Base-by-base conservation (phyloP, 2,797 vertebrate genomes). In the Danio kyathit region DNA sequence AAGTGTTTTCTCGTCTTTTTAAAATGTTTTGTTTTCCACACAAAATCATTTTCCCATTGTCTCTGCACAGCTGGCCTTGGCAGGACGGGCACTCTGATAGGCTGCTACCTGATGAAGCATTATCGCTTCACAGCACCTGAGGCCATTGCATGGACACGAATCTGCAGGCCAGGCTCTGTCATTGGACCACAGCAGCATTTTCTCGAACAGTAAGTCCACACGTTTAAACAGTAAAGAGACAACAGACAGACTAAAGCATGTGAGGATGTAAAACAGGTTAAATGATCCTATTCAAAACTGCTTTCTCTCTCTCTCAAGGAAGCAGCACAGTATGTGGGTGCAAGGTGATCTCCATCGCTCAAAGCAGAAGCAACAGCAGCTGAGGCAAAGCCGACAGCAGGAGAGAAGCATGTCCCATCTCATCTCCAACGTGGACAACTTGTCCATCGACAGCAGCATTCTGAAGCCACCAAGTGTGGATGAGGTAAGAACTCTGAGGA, bases 91-190 rank as follows among this genome's bases (percentile, higher is more conserved):
- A 96, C 96, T 0, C 80, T 96, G 81, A 96, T 96, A 72, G 95
- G 95, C 82, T 96, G 96, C 88, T 96, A 96, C 57, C 91, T 96
- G 78, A 96, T 96, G 94, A 96, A 96, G 76, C 96, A 96, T 84
- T 96, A 95, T 90, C 92, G 90, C 83, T 96, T 96, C 88, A 94
- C 95, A 2, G 95, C 96, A 0, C 92, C 94, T 0, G 96, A 96
- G 88, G 93, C 93, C 80, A 95, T 96, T 66, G 94, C 95, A 79
- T 96, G 96, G 96, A 93, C 95, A 87, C 91, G 96, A 84, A 93
- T 96, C 78, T 96, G 96, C 87, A 93, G 96, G 51, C 96, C 96
- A 0, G 96, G 96, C 51, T 96, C 96, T 49, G 91, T 96, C 87
- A 96, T 96, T 74, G 96, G 96, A 79, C 96, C 95, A 7, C 96